A percentile compares a stretch with the other conserved stretches of the same genome.
phyloP scores from a whole-genome alignment of 2,888 invertebrate species.

The Clivina fossor region DNA sequence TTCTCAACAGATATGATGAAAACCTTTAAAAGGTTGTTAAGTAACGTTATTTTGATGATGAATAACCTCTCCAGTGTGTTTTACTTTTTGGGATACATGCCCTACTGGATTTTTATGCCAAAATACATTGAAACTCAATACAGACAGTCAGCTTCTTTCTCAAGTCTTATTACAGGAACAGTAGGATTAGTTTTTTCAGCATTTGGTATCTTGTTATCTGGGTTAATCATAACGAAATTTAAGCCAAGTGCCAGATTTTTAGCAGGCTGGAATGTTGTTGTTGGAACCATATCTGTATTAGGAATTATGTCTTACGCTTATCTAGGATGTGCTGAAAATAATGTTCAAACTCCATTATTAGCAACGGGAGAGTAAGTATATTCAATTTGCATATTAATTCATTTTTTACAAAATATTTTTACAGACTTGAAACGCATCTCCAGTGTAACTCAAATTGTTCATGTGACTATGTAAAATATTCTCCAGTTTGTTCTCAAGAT shows the following conservation, averaged over 20 bases:
- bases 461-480: slow-evolving; percentile 71
- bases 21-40: slow-evolving; percentile 64
- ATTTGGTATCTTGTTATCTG: slow-evolving; percentile 67
- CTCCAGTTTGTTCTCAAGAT: slow-evolving; percentile 70
- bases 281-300: slow-evolving; percentile 63
- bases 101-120: slow-evolving; percentile 79
- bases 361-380: slow-evolving; percentile 50
- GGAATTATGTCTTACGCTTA: slow-evolving; percentile 67
- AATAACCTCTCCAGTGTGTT: slow-evolving; percentile 74
- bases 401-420: slow-evolving; percentile 4
- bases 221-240: slow-evolving; percentile 65
- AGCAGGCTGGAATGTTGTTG: slow-evolving; percentile 70
- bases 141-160: slow-evolving; percentile 71
- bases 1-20: slow-evolving; percentile 62
- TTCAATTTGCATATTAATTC: no score
- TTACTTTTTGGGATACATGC: slow-evolving; percentile 71
- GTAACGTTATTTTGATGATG: slow-evolving; percentile 69
- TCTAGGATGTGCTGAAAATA: slow-evolving; percentile 66
- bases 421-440: slow-evolving; percentile 43
- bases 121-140: slow-evolving; percentile 84
- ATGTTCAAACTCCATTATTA: slow-evolving; percentile 54
- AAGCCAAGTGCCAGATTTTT: slow-evolving; percentile 67
- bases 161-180: slow-evolving; percentile 73
- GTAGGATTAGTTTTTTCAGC: slow-evolving; percentile 71
- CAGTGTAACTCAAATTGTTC: slow-evolving; percentile 66